These are phyloP conservation scores for Pristionchus pacificus DNA, from an alignment of 1,140 invertebrate species.

Conservation along the genomic window DNA sequence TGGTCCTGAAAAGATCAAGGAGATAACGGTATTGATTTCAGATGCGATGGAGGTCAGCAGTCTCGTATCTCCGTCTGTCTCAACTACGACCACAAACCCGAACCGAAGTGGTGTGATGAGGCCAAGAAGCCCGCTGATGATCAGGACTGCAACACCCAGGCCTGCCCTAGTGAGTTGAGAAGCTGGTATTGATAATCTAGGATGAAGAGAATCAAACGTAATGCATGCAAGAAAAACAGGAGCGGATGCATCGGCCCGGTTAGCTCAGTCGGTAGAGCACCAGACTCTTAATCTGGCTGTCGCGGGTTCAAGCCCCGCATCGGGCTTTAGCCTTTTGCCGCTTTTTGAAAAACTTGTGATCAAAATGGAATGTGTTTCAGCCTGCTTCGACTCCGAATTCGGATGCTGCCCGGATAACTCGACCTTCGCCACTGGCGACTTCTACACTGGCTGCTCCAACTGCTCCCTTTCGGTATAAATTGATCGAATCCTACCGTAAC, in stretches of 20 bases:
- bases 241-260: no score
- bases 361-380: constrained; percentile 35
- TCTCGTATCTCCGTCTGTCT: constrained; percentile 75
- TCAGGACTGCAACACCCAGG: constrained; percentile 72
- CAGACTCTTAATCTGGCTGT: constrained; percentile 58
- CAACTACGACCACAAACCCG: constrained; percentile 67
- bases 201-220: no score
- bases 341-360: constrained; percentile 18
- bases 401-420: constrained; percentile 67
- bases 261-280: constrained; percentile 57
- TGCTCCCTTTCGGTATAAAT: constrained; percentile 54
- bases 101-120: constrained; percentile 67
- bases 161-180: constrained; percentile 61
- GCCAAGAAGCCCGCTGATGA: constrained; percentile 66
- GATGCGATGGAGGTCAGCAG: constrained; percentile 75
- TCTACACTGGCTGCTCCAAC: constrained; percentile 71
- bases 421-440: constrained; percentile 73
- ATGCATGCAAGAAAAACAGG: no score
- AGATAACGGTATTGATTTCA: constrained; percentile 15
- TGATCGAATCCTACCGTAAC: neutral
- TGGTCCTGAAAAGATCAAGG: neutral
- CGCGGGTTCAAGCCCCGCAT: constrained; percentile 57
- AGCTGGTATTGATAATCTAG: no score
- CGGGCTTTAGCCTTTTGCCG: no score
- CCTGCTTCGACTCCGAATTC: constrained; percentile 75